A percentile compares a stretch with the other conserved stretches of the same genome.
These are phyloP conservation scores for Heliconius hewitsoni DNA, from an alignment of 1,140 invertebrate species.

Conservation along the genomic window DNA sequence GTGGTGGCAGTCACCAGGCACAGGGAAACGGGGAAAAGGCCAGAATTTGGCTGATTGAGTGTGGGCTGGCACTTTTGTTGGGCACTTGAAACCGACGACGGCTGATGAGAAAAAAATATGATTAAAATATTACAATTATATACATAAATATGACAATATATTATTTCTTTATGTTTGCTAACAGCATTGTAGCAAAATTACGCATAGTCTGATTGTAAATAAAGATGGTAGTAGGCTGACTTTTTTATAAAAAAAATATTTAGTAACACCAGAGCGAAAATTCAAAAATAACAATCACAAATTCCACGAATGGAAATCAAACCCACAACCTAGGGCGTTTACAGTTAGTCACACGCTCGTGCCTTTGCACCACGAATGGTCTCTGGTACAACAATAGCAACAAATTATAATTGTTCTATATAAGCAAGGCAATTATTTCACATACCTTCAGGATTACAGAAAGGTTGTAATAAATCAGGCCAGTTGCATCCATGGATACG, in stretches of 20 bases:
- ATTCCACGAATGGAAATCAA: too few relatives aligned
- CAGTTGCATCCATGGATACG: slow-evolving; percentile 95
- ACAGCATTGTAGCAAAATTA: too few relatives aligned
- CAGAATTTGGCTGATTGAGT: slow-evolving; percentile 91
- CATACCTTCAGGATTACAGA: slow-evolving; percentile 92
- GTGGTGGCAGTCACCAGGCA: slow-evolving; percentile 90
- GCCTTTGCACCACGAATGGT: too few relatives aligned
- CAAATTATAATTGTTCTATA: too few relatives aligned
- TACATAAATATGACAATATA: background rate
- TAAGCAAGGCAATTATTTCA: background rate
- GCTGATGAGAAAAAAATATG: slow-evolving; percentile 68
- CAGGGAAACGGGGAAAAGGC: slow-evolving; percentile 93
- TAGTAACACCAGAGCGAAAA: too few relatives aligned
- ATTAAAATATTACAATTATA: background rate
- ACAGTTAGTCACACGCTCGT: too few relatives aligned
- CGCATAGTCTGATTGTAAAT: too few relatives aligned
- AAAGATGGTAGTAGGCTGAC: too few relatives aligned
- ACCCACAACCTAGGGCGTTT: too few relatives aligned
- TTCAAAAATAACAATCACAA: too few relatives aligned
- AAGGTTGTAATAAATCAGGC: slow-evolving; percentile 93
- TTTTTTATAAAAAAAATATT: too few relatives aligned
- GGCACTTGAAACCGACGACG: slow-evolving; percentile 92
- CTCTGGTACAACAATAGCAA: too few relatives aligned
- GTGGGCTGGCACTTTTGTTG: slow-evolving; percentile 89
- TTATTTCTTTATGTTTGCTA: background rate